Percentiles rank a stretch among this genome's conserved stretches.
Evolutionary conservation across 1,140 invertebrate species (phyloP).

Genomic region (Pissodes strobi): DNA sequence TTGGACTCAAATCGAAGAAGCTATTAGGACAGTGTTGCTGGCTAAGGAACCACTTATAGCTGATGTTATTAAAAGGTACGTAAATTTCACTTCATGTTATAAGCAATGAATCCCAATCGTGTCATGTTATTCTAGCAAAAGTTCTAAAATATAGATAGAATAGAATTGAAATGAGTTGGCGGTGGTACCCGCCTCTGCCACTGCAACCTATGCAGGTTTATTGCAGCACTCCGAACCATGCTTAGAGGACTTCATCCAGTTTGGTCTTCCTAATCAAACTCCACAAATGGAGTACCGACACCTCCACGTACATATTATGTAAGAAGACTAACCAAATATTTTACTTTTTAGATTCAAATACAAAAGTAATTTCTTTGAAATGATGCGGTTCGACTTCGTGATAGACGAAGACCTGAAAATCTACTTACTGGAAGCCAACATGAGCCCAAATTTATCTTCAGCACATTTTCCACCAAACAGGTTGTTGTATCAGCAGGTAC

Average conservation of each 20-base stretch:
- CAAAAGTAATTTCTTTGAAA: slow-evolving; percentile 86
- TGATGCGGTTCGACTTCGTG: slow-evolving; percentile 92
- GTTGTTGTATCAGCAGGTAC: slow-evolving; percentile 89
- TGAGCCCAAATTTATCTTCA: slow-evolving; percentile 96
- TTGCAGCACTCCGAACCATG: no score
- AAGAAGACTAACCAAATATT: no score
- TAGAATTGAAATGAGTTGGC: no score
- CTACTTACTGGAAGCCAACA: slow-evolving; percentile 94
- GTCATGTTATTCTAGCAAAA: no score
- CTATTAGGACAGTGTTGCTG: slow-evolving; percentile 74
- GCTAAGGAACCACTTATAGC: slow-evolving; percentile 75
- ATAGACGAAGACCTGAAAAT: slow-evolving; percentile 88
- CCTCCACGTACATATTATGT: no score
- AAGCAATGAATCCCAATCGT: no score
- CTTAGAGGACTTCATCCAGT: no score
- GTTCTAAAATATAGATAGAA: no score
- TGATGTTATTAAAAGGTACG: slow-evolving; percentile 59
- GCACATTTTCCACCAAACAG: slow-evolving; percentile 88
- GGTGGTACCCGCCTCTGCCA: no score
- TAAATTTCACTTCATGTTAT: neutral
- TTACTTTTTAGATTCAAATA: slow-evolving; percentile 55
- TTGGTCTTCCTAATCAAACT: no score
- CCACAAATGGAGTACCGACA: no score
- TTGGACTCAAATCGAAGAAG: slow-evolving; percentile 81
- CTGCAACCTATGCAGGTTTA: no score